Evolutionary conservation across 2,888 invertebrate genomes (phyloP).

Genomic region (Ormia ochracea): DNA sequence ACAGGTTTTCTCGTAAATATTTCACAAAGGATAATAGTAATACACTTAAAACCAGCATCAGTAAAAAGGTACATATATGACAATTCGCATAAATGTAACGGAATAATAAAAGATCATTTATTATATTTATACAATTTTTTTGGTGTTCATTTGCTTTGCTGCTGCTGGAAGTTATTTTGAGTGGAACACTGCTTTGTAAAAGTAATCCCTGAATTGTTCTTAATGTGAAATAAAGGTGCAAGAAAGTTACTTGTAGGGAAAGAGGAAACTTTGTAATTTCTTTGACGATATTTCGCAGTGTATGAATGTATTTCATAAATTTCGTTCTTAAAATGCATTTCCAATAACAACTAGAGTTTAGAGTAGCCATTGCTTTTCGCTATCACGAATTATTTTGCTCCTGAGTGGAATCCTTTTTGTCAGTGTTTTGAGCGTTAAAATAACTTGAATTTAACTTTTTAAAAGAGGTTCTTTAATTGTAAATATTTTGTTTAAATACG

Average conservation of each 20-base stretch:
- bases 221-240: neutral
- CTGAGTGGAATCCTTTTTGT: too few relatives aligned
- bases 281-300: too few relatives aligned
- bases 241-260: neutral
- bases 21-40: conserved; percentile 1
- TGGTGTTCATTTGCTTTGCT: neutral
- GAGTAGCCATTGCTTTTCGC: too few relatives aligned
- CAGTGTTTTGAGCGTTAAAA: too few relatives aligned
- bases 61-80: neutral
- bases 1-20: conserved; percentile 16
- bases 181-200: neutral
- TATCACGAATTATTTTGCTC: too few relatives aligned
- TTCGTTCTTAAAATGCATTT: too few relatives aligned
- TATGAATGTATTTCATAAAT: too few relatives aligned
- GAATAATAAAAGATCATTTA: conserved; percentile 29
- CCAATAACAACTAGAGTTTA: too few relatives aligned
- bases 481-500: too few relatives aligned
- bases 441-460: too few relatives aligned
- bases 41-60: conserved; percentile 5
- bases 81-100: neutral
- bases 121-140: conserved; percentile 25
- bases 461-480: too few relatives aligned
- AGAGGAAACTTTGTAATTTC: too few relatives aligned
- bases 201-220: neutral
- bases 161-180: neutral